These are phyloP conservation scores for Adoxophyes honmai DNA, from an alignment of 1,140 invertebrate species.

Conservation along the genomic window DNA sequence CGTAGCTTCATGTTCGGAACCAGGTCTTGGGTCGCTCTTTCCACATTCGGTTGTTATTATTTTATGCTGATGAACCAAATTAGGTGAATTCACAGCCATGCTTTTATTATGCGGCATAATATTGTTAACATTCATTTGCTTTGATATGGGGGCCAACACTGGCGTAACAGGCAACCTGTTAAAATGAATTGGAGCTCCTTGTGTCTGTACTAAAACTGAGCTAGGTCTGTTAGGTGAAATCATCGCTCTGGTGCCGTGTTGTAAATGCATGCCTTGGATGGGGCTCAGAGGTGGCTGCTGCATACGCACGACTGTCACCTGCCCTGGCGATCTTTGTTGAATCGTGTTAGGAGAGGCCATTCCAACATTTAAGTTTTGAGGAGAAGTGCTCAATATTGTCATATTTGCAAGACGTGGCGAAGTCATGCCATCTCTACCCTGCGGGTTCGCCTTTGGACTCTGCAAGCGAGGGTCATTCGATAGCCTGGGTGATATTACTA, in stretches of 20 bases:
- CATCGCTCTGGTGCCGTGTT: conserved; percentile 58
- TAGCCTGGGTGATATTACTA: conserved; percentile 75
- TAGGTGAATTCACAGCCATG: conserved; percentile 34
- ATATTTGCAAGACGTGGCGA: conserved; percentile 65
- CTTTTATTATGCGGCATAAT: conserved; percentile 71
- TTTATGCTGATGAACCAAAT: conserved; percentile 54
- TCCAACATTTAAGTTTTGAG: conserved; percentile 53
- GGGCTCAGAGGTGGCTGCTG: conserved; percentile 73
- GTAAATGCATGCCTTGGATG: conserved; percentile 64
- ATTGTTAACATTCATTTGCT: conserved; percentile 74
- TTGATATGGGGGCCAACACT: conserved; percentile 75
- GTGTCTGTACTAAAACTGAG: conserved; percentile 67
- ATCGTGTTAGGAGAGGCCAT: conserved; percentile 47
- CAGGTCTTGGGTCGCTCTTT: conserved; percentile 49
- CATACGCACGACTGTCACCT: conserved; percentile 73
- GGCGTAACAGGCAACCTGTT: conserved; percentile 77
- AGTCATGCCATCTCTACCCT: conserved; percentile 46
- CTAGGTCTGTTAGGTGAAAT: conserved; percentile 70
- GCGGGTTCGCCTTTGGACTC: conserved; percentile 60
- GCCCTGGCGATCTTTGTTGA: conserved; percentile 66
- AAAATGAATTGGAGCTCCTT: conserved; percentile 62
- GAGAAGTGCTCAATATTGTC: conserved; percentile 59
- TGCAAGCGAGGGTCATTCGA: conserved; percentile 57
- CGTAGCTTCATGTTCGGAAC: conserved; percentile 49
- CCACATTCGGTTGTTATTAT: conserved; percentile 43